Conservation (phyloP, 2,113 vertebrate species). For the Nesogale talazaci region DNA sequence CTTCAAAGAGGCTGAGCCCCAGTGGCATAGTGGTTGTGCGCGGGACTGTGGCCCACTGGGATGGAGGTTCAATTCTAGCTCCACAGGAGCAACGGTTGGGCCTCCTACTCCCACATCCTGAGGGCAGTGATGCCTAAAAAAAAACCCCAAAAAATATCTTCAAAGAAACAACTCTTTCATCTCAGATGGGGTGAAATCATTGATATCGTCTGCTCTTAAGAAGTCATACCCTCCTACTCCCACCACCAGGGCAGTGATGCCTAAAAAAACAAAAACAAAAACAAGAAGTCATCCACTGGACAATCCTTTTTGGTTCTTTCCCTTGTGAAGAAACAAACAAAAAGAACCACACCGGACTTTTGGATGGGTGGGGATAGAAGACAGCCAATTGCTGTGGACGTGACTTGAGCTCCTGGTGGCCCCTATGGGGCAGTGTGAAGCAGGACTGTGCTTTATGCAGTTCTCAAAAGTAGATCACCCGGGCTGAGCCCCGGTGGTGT, state of each 20-base stretch:
- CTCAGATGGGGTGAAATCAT: neutral
- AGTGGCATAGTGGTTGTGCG: too few species aligned
- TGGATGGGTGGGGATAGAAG: conserved; percentile 2
- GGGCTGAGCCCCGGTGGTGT: too few species aligned
- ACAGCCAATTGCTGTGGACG: neutral
- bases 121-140: too few species aligned
- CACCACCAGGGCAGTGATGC: too few species aligned
- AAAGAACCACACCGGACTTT: conserved; percentile 22
- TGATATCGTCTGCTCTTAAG: conserved; percentile 35
- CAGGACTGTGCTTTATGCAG: neutral
- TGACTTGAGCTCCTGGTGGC: neutral
- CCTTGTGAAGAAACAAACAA: neutral
- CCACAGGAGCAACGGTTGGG: too few species aligned
- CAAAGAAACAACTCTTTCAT: conserved; percentile 47
- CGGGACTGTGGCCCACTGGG: too few species aligned
- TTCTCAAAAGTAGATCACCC: neutral
- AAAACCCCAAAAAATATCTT: conserved; percentile 39
- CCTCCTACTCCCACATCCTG: too few species aligned
- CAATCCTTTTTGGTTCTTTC: neutral
- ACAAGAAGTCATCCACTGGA: too few species aligned
- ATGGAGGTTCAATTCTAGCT: too few species aligned
- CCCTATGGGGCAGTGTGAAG: neutral
- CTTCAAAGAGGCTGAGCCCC: too few species aligned
- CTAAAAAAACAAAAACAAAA: too few species aligned
- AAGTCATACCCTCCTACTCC: too few species aligned